phyloP scores from a whole-genome alignment of 2,113 vertebrate genomes.

The Bungarus multicinctus region DNA sequence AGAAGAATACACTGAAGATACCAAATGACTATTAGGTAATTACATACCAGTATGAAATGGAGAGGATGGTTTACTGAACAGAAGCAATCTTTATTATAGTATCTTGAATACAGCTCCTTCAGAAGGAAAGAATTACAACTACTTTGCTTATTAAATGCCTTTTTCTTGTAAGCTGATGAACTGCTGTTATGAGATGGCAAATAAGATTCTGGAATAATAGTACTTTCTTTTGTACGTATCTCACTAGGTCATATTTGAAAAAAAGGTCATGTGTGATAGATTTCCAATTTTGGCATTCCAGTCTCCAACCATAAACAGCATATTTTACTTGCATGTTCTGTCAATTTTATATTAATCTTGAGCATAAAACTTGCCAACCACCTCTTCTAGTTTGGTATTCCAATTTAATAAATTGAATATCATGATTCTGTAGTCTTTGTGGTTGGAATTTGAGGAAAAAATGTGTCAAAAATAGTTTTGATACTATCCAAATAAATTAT shows the following conservation, averaged over 20 bases:
- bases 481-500: background rate
- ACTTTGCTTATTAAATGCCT: background rate
- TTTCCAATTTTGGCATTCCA: background rate
- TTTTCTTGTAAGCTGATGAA: background rate
- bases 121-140: background rate
- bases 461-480: background rate
- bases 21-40: background rate
- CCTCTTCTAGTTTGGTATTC: background rate
- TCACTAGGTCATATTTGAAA: background rate
- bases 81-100: background rate
- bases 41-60: background rate
- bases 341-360: background rate
- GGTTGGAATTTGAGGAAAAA: background rate
- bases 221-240: background rate
- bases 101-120: background rate
- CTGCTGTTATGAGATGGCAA: background rate
- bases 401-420: background rate
- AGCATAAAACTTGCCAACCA: background rate
- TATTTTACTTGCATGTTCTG: background rate
- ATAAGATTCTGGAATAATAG: background rate
- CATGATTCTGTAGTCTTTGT: background rate
- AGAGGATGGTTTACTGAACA: background rate
- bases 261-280: background rate
- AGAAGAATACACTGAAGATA: background rate
- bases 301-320: background rate